Evolutionary conservation across 1,140 invertebrate species (phyloP).

Genomic region (Lepidurus packardi): DNA sequence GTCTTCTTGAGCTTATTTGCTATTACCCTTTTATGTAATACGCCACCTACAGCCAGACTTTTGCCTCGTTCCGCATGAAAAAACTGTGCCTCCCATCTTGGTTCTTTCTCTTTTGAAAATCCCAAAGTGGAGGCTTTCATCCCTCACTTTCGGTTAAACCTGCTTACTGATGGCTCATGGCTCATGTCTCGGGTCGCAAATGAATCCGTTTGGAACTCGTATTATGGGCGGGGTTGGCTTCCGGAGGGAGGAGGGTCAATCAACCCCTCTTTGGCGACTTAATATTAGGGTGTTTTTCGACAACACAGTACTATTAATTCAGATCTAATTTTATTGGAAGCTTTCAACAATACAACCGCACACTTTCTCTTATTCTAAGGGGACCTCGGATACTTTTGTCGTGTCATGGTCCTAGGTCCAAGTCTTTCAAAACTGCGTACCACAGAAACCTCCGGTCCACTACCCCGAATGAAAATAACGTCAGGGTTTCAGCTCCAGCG

Average conservation of each 20-base stretch:
- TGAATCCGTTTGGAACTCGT: not conserved
- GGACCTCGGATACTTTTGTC: no score
- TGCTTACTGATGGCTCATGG: not conserved
- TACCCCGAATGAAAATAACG: no score
- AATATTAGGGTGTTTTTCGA: not conserved
- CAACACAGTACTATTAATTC: not conserved
- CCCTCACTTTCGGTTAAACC: not conserved
- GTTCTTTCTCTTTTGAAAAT: not conserved
- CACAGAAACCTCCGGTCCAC: no score
- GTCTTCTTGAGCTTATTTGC: not conserved
- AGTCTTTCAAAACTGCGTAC: no score
- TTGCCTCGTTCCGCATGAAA: not conserved
- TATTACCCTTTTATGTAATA: not conserved
- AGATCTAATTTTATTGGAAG: no score
- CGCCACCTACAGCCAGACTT: not conserved
- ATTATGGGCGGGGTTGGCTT: slow-evolving; percentile 1
- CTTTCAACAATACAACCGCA: no score
- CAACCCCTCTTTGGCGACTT: not conserved
- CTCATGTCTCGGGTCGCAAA: not conserved
- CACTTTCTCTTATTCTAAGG: no score
- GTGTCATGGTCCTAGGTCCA: no score
- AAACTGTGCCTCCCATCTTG: not conserved
- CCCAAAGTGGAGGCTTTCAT: not conserved
- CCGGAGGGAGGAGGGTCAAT: slow-evolving; percentile 2
- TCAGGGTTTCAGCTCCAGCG: no score